phyloP scores from a whole-genome alignment of 2,113 vertebrate species.

The Girardinichthys multiradiatus region DNA sequence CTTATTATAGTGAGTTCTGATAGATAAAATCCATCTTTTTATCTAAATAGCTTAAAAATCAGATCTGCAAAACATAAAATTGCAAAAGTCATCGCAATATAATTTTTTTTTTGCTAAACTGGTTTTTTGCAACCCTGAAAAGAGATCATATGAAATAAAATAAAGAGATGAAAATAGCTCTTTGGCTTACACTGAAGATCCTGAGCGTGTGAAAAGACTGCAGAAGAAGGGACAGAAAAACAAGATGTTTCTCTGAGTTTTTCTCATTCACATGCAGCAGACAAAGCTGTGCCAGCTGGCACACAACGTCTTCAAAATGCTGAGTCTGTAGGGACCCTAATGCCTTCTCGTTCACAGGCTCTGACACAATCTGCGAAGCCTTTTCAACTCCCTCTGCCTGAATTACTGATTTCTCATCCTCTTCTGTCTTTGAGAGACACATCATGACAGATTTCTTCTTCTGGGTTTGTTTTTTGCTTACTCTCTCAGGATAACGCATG shows the following conservation, averaged over 20 bases:
- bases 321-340: slow-evolving; percentile 68
- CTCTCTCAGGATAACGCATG: slow-evolving; percentile 84
- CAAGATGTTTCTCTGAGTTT: slow-evolving; percentile 87
- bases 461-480: slow-evolving; percentile 64
- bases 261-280: slow-evolving; percentile 86
- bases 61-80: not conserved
- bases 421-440: slow-evolving; percentile 80
- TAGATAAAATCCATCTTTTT: no score
- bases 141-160: not conserved
- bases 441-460: slow-evolving; percentile 86
- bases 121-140: not conserved
- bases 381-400: slow-evolving; percentile 44
- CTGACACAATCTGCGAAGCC: slow-evolving; percentile 26
- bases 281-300: slow-evolving; percentile 87
- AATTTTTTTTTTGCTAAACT: not conserved
- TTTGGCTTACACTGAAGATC: slow-evolving; percentile 80
- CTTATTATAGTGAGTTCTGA: no score
- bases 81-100: not conserved
- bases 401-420: slow-evolving; percentile 43
- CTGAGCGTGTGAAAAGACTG: slow-evolving; percentile 84
- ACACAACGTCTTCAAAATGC: slow-evolving; percentile 89
- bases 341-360: slow-evolving; percentile 32
- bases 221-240: slow-evolving; percentile 89
- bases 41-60: no score
- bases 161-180: not conserved